These are phyloP conservation scores for Lonchura striata DNA, from an alignment of 2,113 vertebrate species.

Conservation along the genomic window DNA sequence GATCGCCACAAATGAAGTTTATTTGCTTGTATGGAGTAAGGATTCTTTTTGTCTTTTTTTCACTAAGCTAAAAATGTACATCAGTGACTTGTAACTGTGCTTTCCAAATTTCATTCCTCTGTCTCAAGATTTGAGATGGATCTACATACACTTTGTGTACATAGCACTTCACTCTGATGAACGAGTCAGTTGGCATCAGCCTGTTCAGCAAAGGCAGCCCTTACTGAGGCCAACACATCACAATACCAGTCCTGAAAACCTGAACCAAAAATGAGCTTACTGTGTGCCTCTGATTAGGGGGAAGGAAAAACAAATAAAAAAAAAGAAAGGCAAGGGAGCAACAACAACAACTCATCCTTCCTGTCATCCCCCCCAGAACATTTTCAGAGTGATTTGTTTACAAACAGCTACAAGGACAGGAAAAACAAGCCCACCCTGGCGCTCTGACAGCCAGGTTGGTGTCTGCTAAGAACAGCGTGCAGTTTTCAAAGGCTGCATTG, in stretches of 20 bases:
- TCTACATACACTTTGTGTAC: background rate
- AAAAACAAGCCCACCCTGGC: background rate
- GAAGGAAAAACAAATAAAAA: fast-evolving
- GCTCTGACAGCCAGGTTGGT: background rate
- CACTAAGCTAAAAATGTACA: background rate
- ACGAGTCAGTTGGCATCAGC: background rate
- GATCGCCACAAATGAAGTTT: background rate
- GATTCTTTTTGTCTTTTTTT: background rate
- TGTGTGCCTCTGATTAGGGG: background rate
- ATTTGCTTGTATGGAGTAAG: background rate
- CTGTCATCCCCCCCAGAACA: background rate
- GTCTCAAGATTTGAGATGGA: background rate
- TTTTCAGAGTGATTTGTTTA: background rate
- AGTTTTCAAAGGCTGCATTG: background rate
- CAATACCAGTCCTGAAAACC: background rate
- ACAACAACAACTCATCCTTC: background rate
- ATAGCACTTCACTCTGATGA: background rate
- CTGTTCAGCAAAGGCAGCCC: background rate
- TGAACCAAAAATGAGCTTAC: background rate
- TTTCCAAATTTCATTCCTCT: background rate
- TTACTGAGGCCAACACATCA: background rate
- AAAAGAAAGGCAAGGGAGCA: background rate
- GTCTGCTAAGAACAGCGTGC: background rate
- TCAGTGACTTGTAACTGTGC: background rate
- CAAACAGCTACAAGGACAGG: background rate